Evolutionary conservation across 1,140 invertebrate genomes (phyloP).

Genomic region (Neodiprion pinetum): DNA sequence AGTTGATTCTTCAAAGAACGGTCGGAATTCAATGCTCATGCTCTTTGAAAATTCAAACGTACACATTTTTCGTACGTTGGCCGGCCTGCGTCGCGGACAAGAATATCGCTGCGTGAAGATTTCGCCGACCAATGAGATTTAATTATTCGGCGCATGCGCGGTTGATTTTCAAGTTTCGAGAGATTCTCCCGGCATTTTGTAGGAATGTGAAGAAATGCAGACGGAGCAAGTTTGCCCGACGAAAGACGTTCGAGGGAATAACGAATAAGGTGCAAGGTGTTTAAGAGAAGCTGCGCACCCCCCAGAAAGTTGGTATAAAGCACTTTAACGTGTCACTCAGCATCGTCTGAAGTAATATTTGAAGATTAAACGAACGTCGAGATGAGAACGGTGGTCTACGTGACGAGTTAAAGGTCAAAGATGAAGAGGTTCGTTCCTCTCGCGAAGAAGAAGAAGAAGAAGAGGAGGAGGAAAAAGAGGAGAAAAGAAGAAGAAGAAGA

Average conservation of each 20-base stretch:
- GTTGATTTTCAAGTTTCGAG: too few species aligned
- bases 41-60: too few species aligned
- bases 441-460: not conserved
- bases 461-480: not conserved
- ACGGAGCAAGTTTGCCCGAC: too few species aligned
- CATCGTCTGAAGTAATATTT: not conserved
- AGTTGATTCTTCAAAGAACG: too few species aligned
- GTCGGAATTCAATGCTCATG: too few species aligned
- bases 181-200: too few species aligned
- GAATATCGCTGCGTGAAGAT: too few species aligned
- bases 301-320: not conserved
- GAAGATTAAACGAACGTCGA: not conserved
- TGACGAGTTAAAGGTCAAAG: conserved; percentile 11
- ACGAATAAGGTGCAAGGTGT: not conserved
- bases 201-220: too few species aligned
- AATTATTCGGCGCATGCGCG: too few species aligned
- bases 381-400: conserved; percentile 4
- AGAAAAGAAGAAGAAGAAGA: not conserved
- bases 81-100: too few species aligned
- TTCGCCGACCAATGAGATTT: too few species aligned
- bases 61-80: too few species aligned
- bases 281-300: not conserved
- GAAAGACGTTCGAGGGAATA: not conserved
- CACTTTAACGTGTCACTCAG: not conserved
- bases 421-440: not conserved